phyloP scores from a whole-genome alignment of 2,113 vertebrate species.

The Phocoena sinus region DNA sequence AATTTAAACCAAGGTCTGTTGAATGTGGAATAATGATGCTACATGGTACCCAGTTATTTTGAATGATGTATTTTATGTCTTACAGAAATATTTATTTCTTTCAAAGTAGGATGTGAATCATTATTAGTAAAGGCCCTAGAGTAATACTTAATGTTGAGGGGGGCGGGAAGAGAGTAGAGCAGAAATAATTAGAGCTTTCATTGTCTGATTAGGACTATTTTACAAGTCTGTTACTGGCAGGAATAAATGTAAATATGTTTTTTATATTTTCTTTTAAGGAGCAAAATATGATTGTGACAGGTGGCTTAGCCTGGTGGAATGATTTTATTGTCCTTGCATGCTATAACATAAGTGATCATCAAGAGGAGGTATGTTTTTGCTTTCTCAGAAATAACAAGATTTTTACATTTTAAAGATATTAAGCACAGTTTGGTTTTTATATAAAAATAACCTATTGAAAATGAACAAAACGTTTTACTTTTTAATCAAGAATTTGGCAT shows the following conservation, averaged over 20 bases:
- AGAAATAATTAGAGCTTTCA: constrained; percentile 21
- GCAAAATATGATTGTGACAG: constrained; percentile 97
- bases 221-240: background rate
- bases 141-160: background rate
- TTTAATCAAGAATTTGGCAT: background rate
- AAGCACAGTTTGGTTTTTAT: constrained; percentile 2
- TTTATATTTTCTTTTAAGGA: constrained; percentile 83
- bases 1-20: constrained; percentile 9
- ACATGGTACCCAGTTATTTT: background rate
- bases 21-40: background rate
- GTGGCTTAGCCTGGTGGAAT: constrained; percentile 97
- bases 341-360: constrained; percentile 94
- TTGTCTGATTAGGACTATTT: constrained; percentile 13
- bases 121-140: background rate
- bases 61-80: background rate
- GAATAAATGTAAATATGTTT: constrained; percentile 6
- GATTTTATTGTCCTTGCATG: constrained; percentile 97
- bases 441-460: constrained; percentile 22
- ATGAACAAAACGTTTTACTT: background rate
- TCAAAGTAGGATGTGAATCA: background rate
- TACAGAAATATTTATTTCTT: constrained; percentile 3
- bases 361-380: constrained; percentile 90
- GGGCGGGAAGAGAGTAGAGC: background rate
- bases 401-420: constrained; percentile 40
- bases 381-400: constrained; percentile 33